Percentiles rank a stretch among this genome's conserved stretches.
phyloP scores from a whole-genome alignment of 2,888 invertebrate genomes.

The Tricholauxania praeusta region DNA sequence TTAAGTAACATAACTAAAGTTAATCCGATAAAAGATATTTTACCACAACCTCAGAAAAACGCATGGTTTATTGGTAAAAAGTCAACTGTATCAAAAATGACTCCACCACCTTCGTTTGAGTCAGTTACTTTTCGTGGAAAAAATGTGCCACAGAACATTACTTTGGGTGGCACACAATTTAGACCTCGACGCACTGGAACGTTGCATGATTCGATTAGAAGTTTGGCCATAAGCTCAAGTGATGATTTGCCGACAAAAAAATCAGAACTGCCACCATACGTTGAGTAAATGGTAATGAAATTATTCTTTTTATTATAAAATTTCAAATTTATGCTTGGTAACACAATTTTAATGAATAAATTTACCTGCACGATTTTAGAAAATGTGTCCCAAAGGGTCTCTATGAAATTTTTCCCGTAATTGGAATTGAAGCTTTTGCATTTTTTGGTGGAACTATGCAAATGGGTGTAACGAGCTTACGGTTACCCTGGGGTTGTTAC shows the following conservation, averaged over 20 bases:
- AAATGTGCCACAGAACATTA: constrained; percentile 51
- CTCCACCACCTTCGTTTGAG: constrained; percentile 61
- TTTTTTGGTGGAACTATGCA: too few relatives aligned
- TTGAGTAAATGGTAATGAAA: constrained; percentile 37
- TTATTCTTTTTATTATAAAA: too few relatives aligned
- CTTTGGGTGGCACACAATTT: constrained; percentile 54
- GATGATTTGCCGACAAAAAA: neutral
- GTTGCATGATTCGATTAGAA: neutral
- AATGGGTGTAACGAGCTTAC: too few relatives aligned
- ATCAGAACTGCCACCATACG: constrained; percentile 44
- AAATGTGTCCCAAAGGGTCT: too few relatives aligned
- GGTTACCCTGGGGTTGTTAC: too few relatives aligned
- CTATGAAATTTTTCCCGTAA: too few relatives aligned
- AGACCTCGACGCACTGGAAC: constrained; percentile 51
- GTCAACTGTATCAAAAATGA: constrained; percentile 31
- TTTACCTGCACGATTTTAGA: too few relatives aligned
- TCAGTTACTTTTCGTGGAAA: constrained; percentile 54
- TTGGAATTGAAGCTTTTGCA: too few relatives aligned
- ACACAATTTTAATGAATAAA: too few relatives aligned
- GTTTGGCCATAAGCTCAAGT: neutral
- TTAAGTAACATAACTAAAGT: constrained; percentile 50
- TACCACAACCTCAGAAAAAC: constrained; percentile 17
- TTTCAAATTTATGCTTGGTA: too few relatives aligned
- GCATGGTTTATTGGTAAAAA: constrained; percentile 26
- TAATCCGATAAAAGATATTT: constrained; percentile 44